Conservation (phyloP, 2,797 vertebrate genomes). For the Hyperoplus lanceolatus region DNA sequence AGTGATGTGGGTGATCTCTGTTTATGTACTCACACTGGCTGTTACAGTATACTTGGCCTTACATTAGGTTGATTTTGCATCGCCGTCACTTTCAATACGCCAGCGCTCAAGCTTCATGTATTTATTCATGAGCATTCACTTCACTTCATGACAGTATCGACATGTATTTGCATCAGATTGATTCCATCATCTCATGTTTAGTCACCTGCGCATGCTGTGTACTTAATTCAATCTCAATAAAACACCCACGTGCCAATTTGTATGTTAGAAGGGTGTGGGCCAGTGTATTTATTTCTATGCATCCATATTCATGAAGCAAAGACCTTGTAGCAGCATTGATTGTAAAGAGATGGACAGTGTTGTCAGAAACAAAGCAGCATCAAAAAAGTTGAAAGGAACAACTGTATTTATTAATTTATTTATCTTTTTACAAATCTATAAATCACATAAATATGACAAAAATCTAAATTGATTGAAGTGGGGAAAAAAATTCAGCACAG, state of each 20-base stretch:
- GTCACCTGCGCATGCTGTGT: background rate
- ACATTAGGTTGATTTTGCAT: conserved; percentile 29
- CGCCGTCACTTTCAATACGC: conserved; percentile 11
- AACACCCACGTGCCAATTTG: background rate
- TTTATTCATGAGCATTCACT: conserved; percentile 45
- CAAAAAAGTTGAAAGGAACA: no score
- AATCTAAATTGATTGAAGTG: no score
- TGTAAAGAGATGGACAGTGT: background rate
- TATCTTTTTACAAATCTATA: no score
- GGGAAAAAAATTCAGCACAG: no score
- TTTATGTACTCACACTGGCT: conserved; percentile 1
- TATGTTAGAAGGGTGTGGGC: background rate
- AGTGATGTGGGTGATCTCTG: conserved; percentile 9
- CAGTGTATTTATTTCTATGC: background rate
- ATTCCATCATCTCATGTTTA: background rate
- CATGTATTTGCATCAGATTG: conserved; percentile 25
- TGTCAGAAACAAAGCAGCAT: background rate
- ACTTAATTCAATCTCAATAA: background rate
- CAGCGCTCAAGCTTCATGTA: conserved; percentile 32
- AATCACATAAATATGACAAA: no score
- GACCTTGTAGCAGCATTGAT: background rate
- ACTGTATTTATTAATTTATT: no score
- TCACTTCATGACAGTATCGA: background rate
- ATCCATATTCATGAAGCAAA: background rate
- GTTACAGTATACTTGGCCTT: background rate